Base-by-base conservation (phyloP, 2,797 vertebrate genomes). In the Columba guinea region DNA sequence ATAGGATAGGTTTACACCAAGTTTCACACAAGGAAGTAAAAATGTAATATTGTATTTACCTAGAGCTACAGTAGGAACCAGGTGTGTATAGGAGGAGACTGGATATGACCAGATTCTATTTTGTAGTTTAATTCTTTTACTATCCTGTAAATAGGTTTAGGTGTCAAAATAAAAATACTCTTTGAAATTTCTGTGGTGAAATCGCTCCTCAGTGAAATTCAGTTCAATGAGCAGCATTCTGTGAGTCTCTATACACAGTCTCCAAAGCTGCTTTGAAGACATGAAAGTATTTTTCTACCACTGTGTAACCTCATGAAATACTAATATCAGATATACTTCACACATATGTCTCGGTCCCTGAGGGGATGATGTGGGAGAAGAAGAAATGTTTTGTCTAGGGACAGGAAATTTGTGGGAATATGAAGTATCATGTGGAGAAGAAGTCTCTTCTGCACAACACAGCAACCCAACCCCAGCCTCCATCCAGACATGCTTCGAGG, bases 151-250 rank as follows among this genome's bases (percentile, higher is more conserved):
- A 88, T 74, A 87, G 46, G 55, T 60, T 70, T 44, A 58, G 9
- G 52, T 87, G 75, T 68, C 75, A 93, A 92, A 92, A 89, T 49
- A 51, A 93, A 92, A 92, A 87, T 49, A 53, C 8, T 59, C 39
- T 90, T 91, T 63, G 44, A 87, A 95, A 60, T 75, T 9, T 60
- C 34, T 56, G 37, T 49, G 30, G 49, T 52, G 49, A 62, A 44
- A 78, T 64, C 52, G 4, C 24, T 82, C 9, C 37, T 89, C 64
- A 52, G 32, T 75, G 53, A 91, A 93, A 92, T 67, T 62, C 4
- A 63, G 63, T 73, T 88, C 58, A 46, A 11, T 24, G 23, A 64
- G 24, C 55, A 76, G 26, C 48, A 56, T 75, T 88, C 65, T 81
- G 65, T 0, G 11, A 71, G 53, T 62, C 41, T 82, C 65, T 64